phyloP scores from a whole-genome alignment of 1,140 invertebrate species.

The Archivesica marissinica region DNA sequence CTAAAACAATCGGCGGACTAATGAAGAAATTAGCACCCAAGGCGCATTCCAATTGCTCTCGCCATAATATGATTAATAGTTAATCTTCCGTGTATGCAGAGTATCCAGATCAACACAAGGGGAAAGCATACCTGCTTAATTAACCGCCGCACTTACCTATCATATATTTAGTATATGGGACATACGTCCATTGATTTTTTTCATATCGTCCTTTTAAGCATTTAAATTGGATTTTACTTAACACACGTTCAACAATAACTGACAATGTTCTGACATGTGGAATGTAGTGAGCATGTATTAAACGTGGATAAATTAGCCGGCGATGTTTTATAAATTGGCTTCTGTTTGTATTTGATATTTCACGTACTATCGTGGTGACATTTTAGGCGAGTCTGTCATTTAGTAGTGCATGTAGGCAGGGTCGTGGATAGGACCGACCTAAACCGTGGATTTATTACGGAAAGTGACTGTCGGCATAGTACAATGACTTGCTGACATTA shows the following conservation, averaged over 20 bases:
- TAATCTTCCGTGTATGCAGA: slow-evolving; percentile 16
- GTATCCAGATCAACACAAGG: not conserved
- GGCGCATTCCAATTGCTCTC: not conserved
- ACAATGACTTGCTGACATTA: too few relatives aligned
- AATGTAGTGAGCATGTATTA: slow-evolving; percentile 28
- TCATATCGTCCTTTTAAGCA: slow-evolving; percentile 22
- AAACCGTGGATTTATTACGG: too few relatives aligned
- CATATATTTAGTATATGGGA: not conserved
- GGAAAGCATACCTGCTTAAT: slow-evolving; percentile 3
- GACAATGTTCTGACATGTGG: not conserved
- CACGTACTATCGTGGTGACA: slow-evolving; percentile 31
- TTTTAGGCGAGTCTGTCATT: not conserved
- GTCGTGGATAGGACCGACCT: too few relatives aligned
- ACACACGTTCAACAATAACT: slow-evolving; percentile 15
- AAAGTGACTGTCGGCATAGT: too few relatives aligned
- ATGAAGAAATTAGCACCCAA: slow-evolving; percentile 11
- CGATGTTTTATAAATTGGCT: slow-evolving; percentile 46
- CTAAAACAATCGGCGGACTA: too few relatives aligned
- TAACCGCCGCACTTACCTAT: not conserved
- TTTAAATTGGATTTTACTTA: slow-evolving; percentile 45
- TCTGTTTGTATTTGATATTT: slow-evolving; percentile 26
- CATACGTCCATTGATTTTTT: slow-evolving; percentile 32
- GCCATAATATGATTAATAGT: slow-evolving; percentile 20
- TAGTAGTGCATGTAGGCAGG: not conserved
- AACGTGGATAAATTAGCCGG: slow-evolving; percentile 23